phyloP scores from a whole-genome alignment of 2,888 invertebrate species.

The Uloborus plumipes region DNA sequence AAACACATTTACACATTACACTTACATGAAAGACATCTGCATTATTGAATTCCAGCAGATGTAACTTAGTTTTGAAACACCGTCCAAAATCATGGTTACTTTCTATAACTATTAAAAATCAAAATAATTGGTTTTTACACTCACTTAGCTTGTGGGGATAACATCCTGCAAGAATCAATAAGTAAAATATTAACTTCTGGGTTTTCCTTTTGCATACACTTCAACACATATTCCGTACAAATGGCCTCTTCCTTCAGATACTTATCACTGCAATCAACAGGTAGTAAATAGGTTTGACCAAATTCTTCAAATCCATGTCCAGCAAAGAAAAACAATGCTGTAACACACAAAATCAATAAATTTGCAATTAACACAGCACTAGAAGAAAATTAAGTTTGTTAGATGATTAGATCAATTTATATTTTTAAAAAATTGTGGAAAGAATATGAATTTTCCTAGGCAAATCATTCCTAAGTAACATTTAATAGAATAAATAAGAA shows the following conservation, averaged over 20 bases:
- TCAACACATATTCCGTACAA: constrained; percentile 37
- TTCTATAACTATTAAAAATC: neutral
- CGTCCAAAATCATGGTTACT: neutral
- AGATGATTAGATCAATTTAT: neutral
- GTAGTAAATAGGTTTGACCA: constrained; percentile 42
- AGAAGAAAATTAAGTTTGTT: neutral
- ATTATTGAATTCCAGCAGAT: too few species aligned
- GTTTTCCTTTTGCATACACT: constrained; percentile 35
- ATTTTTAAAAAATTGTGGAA: too few species aligned
- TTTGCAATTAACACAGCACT: too few species aligned
- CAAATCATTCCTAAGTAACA: too few species aligned
- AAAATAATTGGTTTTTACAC: neutral
- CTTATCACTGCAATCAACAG: constrained; percentile 33
- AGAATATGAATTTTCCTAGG: too few species aligned
- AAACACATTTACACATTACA: too few species aligned
- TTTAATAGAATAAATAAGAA: neutral
- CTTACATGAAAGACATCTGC: too few species aligned
- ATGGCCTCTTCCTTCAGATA: constrained; percentile 19
- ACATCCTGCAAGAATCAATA: constrained; percentile 44
- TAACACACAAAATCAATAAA: neutral
- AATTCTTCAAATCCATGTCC: constrained; percentile 51
- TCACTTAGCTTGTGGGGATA: neutral
- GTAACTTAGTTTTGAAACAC: neutral
- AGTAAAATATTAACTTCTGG: constrained; percentile 48
- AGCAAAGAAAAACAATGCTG: constrained; percentile 47